phyloP scores from a whole-genome alignment of 2,888 invertebrate species.

The Imbricaverruca yamaguchii region DNA sequence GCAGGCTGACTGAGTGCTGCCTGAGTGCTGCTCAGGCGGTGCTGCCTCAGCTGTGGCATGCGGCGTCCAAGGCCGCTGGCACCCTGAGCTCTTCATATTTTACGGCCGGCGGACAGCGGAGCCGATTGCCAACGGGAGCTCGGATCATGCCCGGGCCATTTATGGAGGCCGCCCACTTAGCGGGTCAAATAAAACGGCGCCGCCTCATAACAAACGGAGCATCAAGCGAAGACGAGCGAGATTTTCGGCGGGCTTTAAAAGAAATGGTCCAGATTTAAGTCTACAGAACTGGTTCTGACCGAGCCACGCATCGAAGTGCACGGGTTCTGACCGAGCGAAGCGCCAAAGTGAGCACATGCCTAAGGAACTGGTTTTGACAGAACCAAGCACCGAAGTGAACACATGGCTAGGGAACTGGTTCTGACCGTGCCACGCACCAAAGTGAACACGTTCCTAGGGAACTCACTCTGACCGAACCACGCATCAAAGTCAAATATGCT shows the following conservation, averaged over 20 bases:
- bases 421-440: too few relatives aligned
- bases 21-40: too few relatives aligned
- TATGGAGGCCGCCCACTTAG: conserved; percentile 10
- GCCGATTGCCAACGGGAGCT: neutral
- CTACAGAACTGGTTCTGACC: neutral
- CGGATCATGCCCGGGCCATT: neutral
- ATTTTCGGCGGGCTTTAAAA: neutral
- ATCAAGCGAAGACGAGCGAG: neutral
- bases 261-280: neutral
- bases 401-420: too few relatives aligned
- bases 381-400: too few relatives aligned
- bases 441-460: too few relatives aligned
- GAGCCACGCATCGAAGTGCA: neutral
- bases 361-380: too few relatives aligned
- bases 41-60: neutral
- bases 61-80: neutral
- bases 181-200: conserved; percentile 1
- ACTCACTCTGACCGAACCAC: too few relatives aligned
- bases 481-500: too few relatives aligned
- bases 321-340: too few relatives aligned
- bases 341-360: too few relatives aligned
- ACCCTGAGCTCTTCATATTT: neutral
- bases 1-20: too few relatives aligned
- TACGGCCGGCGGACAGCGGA: neutral
- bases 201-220: neutral